Evolutionary conservation across 2,797 vertebrate genomes (phyloP).

Genomic region (Acrocephalus scirpaceus): DNA sequence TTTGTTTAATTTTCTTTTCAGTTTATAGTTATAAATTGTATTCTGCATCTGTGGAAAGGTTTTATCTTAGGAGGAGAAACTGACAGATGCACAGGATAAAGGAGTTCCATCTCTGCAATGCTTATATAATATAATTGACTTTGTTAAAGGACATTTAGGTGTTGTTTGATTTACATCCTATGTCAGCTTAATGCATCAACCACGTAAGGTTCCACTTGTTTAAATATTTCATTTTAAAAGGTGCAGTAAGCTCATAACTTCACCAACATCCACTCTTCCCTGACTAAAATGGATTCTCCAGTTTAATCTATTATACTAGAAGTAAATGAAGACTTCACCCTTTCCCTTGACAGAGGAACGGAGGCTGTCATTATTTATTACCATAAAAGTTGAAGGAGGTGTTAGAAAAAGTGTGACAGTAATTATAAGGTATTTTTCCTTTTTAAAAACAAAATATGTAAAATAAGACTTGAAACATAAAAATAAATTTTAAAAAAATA

Average conservation of each 20-base stretch:
- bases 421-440: background rate
- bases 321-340: slow-evolving; percentile 45
- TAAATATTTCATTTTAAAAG: slow-evolving; percentile 77
- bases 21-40: slow-evolving; percentile 66
- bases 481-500: background rate
- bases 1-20: slow-evolving; percentile 59
- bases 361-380: slow-evolving; percentile 9
- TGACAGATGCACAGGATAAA: slow-evolving; percentile 32
- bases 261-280: slow-evolving; percentile 41
- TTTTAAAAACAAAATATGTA: background rate
- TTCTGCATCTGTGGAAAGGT: slow-evolving; percentile 34
- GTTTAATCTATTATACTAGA: slow-evolving; percentile 16
- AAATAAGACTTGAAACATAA: background rate
- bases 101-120: slow-evolving; percentile 17
- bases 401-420: background rate
- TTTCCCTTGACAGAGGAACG: slow-evolving; percentile 18
- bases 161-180: slow-evolving; percentile 68
- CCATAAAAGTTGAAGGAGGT: background rate
- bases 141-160: slow-evolving; percentile 76
- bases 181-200: slow-evolving; percentile 67
- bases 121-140: slow-evolving; percentile 74
- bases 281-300: slow-evolving; percentile 49
- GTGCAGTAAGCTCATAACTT: slow-evolving; percentile 53
- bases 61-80: slow-evolving; percentile 38
- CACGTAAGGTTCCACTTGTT: slow-evolving; percentile 56